Percentiles rank a stretch among this genome's conserved stretches.
Evolutionary conservation across 2,113 vertebrate genomes (phyloP).

Genomic region (Thamnaconus septentrionalis): DNA sequence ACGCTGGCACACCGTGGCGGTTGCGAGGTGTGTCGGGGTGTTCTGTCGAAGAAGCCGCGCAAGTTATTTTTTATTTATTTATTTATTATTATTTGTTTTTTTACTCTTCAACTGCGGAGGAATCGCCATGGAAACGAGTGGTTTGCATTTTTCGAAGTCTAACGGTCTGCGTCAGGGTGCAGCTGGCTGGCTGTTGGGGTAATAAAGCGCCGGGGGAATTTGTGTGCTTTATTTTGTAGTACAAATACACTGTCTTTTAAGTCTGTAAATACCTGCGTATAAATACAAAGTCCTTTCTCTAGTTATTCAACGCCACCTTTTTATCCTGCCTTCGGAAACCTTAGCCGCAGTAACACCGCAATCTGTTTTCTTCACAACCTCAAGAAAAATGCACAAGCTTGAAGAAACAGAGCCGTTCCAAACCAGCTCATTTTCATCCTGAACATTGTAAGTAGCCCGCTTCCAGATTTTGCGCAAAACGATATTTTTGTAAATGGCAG

Average conservation of each 20-base stretch:
- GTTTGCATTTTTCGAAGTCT: not conserved
- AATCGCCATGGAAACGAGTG: conserved; percentile 30
- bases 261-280: not conserved
- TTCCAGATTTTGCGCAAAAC: too few species aligned
- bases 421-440: too few species aligned
- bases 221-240: not conserved
- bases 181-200: too few species aligned
- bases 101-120: not conserved
- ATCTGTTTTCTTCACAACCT: too few species aligned
- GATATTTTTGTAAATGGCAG: too few species aligned
- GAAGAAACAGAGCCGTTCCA: too few species aligned
- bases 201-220: not conserved
- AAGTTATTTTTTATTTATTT: too few species aligned
- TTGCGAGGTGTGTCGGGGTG: too few species aligned
- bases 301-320: conserved; percentile 6
- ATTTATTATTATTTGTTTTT: not conserved
- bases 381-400: too few species aligned
- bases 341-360: not conserved
- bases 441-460: too few species aligned
- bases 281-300: conserved; percentile 1
- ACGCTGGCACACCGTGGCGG: too few species aligned
- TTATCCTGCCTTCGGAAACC: conserved; percentile 10
- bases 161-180: conserved; percentile 11
- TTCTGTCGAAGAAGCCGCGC: too few species aligned
- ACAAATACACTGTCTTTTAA: not conserved